Percentiles rank a stretch among this genome's conserved stretches.
Evolutionary conservation across 92 coral and sea anemone species (phyloP).

Genomic region (Epizoanthus rinbou): DNA sequence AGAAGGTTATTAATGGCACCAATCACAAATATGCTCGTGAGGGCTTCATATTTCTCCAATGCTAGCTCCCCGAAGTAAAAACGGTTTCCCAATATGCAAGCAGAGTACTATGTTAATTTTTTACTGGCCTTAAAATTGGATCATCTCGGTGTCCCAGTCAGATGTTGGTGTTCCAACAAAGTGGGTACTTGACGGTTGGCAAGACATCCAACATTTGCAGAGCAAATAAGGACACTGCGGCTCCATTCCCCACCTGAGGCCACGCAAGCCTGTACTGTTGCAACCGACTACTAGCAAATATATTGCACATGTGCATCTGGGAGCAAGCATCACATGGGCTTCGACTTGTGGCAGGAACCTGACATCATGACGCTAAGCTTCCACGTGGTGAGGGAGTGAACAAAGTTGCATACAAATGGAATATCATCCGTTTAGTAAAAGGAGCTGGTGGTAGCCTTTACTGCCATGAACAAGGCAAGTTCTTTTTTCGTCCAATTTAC

Average conservation of each 20-base stretch:
- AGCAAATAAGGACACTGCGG: conserved; percentile 44
- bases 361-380: conserved; percentile 88
- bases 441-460: background rate
- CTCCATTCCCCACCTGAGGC: conserved; percentile 40
- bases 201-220: conserved; percentile 50
- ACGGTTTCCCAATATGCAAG: conserved; percentile 1
- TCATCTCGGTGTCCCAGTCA: conserved; percentile 33
- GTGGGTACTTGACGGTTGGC: conserved; percentile 56
- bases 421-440: conserved; percentile 4
- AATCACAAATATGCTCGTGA: conserved; percentile 22
- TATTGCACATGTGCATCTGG: conserved; percentile 44
- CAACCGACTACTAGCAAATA: conserved; percentile 34
- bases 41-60: conserved; percentile 63
- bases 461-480: background rate
- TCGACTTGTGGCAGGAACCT: conserved; percentile 84
- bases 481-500: conserved; percentile 1
- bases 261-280: conserved; percentile 7
- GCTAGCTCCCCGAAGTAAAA: conserved; percentile 70
- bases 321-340: conserved; percentile 70
- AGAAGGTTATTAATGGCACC: background rate
- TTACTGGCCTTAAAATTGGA: conserved; percentile 45
- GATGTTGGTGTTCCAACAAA: conserved; percentile 26
- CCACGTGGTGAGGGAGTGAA: conserved; percentile 96
- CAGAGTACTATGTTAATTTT: conserved; percentile 44
- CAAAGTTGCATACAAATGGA: conserved; percentile 12